Evolutionary conservation across 2,113 vertebrate species (phyloP), one percentile per base, ranked within the genome.

Genomic region (Numida meleagris): DNA sequence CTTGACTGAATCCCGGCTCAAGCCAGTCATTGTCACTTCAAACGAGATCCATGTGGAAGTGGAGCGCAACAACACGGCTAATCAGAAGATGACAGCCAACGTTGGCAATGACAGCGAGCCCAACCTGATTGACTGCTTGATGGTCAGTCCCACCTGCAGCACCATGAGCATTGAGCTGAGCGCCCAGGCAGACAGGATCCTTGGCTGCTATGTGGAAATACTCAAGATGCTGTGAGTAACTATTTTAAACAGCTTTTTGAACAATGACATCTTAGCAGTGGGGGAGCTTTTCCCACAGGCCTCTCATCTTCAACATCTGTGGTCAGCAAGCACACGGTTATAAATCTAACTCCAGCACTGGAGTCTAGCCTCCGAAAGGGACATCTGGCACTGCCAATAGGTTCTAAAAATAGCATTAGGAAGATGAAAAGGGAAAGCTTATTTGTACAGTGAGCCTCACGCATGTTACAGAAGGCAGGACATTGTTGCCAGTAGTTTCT

Each of bases 151-250:
- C 1, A 98, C 99, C 36, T 98, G 99, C 97, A 99, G 98, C 97
- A 98, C 98, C 80, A 98, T 99, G 96, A 99, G 99, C 98, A 99
- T 99, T 73, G 99, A 99, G 97, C 98, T 99, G 88, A 99, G 99
- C 2, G 98, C 99, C 15, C 99, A 99, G 96, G 99, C 99, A 0
- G 99, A 99, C 97, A 98, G 99, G 33, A 99, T 99, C 27, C 98
- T 99, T 33, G 98, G 98, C 96, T 99, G 99, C 98, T 99, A 99
- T 4, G 99, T 99, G 55, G 99, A 99, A 91, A 99, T 99, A 92
- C 99, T 99, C 92, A 99, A 99, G 97, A 99, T 99, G 98, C 98
- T 99, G 99, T 99, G 97, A 99, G 99, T 99, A 87, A 4, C 79
- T 83, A 0, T 62, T 88, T 65, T 72, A 38, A 77, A 1, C 36